These are phyloP conservation scores for Nysson spinosus DNA, from an alignment of 2,888 invertebrate genomes.

Conservation along the genomic window DNA sequence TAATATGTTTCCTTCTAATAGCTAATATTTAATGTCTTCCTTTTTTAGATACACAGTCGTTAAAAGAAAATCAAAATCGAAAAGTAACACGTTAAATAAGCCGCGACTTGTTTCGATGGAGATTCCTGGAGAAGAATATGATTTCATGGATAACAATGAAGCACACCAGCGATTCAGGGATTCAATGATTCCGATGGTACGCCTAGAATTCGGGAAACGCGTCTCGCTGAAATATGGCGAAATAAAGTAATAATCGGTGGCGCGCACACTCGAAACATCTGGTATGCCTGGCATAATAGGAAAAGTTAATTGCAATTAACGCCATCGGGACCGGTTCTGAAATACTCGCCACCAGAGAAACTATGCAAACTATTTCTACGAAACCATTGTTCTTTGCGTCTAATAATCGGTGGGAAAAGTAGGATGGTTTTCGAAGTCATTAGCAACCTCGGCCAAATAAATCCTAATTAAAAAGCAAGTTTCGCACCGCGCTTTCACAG, in stretches of 20 bases:
- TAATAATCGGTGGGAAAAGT: neutral
- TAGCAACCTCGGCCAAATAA: too few relatives aligned
- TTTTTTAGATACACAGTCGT: too few relatives aligned
- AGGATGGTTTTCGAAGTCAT: too few relatives aligned
- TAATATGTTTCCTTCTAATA: too few relatives aligned
- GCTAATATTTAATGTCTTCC: too few relatives aligned
- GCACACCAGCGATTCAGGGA: neutral
- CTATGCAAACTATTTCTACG: constrained; percentile 1
- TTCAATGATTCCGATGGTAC: neutral
- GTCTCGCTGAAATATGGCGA: neutral
- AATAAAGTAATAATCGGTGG: neutral
- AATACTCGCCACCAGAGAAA: neutral
- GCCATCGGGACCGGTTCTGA: neutral
- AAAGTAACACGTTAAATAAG: too few relatives aligned
- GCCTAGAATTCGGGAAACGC: neutral
- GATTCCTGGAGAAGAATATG: too few relatives aligned
- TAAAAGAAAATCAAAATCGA: too few relatives aligned
- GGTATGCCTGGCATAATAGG: neutral
- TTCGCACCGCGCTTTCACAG: too few relatives aligned
- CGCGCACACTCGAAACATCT: neutral
- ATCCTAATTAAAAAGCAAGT: too few relatives aligned
- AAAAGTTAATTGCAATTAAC: constrained; percentile 5
- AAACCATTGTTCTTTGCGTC: constrained; percentile 1
- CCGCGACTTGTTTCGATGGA: too few relatives aligned
- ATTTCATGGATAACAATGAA: too few relatives aligned